These are phyloP conservation scores for Jordanella pulchra DNA, from an alignment of 2,797 vertebrate species.

Conservation along the genomic window DNA sequence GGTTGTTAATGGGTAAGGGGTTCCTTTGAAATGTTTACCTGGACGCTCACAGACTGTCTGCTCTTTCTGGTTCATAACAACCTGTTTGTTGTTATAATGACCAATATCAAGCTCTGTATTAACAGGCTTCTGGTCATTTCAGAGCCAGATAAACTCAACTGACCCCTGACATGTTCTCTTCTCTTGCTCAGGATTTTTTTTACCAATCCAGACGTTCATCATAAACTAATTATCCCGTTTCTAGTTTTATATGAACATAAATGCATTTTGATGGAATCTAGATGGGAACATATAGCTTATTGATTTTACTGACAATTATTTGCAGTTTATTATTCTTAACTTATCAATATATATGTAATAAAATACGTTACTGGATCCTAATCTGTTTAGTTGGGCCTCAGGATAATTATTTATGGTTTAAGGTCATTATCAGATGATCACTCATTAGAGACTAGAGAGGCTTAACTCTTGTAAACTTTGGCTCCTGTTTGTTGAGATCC, in stretches of 20 bases:
- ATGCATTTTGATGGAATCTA: not conserved
- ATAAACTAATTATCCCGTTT: not conserved
- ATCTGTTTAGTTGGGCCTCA: too few species aligned
- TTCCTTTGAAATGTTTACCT: not conserved
- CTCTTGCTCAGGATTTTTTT: not conserved
- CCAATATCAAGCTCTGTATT: not conserved
- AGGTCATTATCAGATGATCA: too few species aligned
- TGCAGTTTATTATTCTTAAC: too few species aligned
- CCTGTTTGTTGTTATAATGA: not conserved
- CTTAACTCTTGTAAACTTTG: too few species aligned
- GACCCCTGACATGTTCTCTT: not conserved
- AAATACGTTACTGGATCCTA: too few species aligned
- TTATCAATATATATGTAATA: too few species aligned
- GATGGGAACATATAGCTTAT: not conserved
- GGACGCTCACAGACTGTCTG: not conserved
- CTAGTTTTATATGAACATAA: not conserved
- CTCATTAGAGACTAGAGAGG: too few species aligned
- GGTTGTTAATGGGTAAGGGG: not conserved
- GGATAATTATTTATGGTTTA: too few species aligned
- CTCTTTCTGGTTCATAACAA: not conserved
- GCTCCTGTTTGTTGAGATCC: not conserved
- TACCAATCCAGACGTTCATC: not conserved
- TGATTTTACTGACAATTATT: too few species aligned
- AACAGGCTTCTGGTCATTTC: not conserved
- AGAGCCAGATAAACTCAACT: not conserved